Evolutionary conservation across 2,797 vertebrate genomes (phyloP).

Genomic region (Podargus strigoides): DNA sequence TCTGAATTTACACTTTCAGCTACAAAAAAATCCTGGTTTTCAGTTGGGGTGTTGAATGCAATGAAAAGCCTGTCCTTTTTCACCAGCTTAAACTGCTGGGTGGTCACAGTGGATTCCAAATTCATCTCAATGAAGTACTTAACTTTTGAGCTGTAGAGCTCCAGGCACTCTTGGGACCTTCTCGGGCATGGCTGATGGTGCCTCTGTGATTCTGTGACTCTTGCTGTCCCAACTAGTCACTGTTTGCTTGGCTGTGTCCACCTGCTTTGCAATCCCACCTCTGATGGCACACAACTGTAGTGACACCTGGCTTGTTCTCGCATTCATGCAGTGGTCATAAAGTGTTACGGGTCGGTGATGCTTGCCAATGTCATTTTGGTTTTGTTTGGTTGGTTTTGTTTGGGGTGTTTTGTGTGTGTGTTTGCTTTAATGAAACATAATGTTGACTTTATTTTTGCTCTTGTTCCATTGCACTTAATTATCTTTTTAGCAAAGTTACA

Average conservation of each 20-base stretch:
- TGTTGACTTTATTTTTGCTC: background rate
- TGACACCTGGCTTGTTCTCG: background rate
- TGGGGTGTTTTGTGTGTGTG: too few species aligned
- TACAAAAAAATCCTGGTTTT: background rate
- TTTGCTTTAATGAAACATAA: background rate
- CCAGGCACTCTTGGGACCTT: background rate
- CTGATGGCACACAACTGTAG: background rate
- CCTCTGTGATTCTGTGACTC: background rate
- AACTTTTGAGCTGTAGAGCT: background rate
- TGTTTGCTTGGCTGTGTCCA: background rate
- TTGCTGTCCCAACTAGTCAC: background rate
- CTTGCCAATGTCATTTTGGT: background rate
- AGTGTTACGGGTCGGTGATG: background rate
- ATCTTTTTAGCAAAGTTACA: background rate
- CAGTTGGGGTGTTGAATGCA: background rate
- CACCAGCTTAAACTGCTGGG: background rate
- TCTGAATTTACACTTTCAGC: background rate
- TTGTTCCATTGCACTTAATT: background rate
- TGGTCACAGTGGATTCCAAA: background rate
- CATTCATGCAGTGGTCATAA: fast-evolving
- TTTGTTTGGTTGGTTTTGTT: too few species aligned
- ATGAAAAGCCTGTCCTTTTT: background rate
- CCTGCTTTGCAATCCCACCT: background rate
- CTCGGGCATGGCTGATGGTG: fast-evolving
- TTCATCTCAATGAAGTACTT: background rate